phyloP scores from a whole-genome alignment of 2,888 invertebrate species.

The Epinotia brunnichana region DNA sequence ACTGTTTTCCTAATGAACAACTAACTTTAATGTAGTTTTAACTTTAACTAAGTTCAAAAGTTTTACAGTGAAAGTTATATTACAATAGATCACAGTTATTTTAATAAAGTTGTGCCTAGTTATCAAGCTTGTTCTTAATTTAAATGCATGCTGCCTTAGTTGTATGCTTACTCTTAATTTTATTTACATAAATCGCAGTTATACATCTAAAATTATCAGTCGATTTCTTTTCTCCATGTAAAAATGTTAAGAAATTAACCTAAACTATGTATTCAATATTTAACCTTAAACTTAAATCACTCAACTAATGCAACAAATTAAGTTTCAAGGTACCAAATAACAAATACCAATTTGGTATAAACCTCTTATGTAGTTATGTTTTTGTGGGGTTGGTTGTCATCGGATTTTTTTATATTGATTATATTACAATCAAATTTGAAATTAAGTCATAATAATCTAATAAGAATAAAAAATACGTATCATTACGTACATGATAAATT shows the following conservation, averaged over 20 bases:
- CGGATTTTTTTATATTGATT: too few species aligned
- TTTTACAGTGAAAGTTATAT: constrained; percentile 47
- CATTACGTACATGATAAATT: neutral
- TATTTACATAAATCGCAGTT: constrained; percentile 60
- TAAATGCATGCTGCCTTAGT: constrained; percentile 53
- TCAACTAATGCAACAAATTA: constrained; percentile 14
- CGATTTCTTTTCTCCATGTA: constrained; percentile 67
- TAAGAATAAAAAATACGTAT: constrained; percentile 7
- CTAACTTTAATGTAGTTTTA: constrained; percentile 46
- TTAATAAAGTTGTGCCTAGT: constrained; percentile 58
- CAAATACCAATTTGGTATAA: neutral
- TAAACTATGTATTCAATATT: constrained; percentile 44
- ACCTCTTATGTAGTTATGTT: too few species aligned
- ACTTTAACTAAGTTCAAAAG: too few species aligned
- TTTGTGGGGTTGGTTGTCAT: too few species aligned
- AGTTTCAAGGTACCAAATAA: neutral
- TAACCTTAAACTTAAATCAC: constrained; percentile 26
- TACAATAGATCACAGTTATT: constrained; percentile 69
- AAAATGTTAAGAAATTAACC: constrained; percentile 55
- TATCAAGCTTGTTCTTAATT: constrained; percentile 63
- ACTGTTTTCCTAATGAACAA: constrained; percentile 30
- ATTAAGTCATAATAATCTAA: neutral
- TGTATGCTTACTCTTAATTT: constrained; percentile 46
- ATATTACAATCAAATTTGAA: neutral
- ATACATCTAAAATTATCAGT: constrained; percentile 78